Evolutionary conservation across 30 jellyfish, hydroid and myxozoan genomes (phyloP), one percentile per base, ranked within the genome.

Genomic region (Cassiopea xamachana): DNA sequence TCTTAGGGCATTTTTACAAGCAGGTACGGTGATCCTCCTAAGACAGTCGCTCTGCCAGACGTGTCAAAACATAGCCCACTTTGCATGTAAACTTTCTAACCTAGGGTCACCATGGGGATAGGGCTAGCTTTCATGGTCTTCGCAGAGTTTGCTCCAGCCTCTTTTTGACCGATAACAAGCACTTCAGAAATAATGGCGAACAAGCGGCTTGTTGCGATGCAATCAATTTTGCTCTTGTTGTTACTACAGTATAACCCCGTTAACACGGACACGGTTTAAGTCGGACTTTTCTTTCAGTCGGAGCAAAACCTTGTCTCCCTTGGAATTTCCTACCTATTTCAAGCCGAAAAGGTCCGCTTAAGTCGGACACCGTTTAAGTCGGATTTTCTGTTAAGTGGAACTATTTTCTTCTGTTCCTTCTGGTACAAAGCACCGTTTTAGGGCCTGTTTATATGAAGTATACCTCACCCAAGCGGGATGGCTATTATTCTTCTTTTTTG

Each of bases 301-400:
- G 87, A 78, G 78, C 46, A 78, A 78, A 78, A 78, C 87, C 87
- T 78, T 78, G 87, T 46, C 87, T 62, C 77, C 87, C 87, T 78
- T 78, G 87, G 74, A 78, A 18, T 10, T 78, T 27, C 75, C 46
- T 78, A 46, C 67, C 87, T 78, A 46, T 27, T 46, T 78, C 77
- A 80, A 80, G 89, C 76, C 89, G 78, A 51, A 69, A 73, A 27
- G 48, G 48, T 73, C 81, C 81, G 81, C 78, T 69, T 69, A 69
- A 14, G 78, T 69, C 48, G 78, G 78, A 43, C 78, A 69, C 78
- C 78, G 78, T 73, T 73, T 73, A 73, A 73, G 48, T 73, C 81
- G 51, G 81, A 73, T 10, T 14, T 39, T 39, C 15, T n/a, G 17
- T 69, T 69, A 69, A 69, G 51, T 73, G 55, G 81, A 3, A 73